phyloP scores from a whole-genome alignment of 2,888 invertebrate genomes.

The Dinocampus coccinellae region DNA sequence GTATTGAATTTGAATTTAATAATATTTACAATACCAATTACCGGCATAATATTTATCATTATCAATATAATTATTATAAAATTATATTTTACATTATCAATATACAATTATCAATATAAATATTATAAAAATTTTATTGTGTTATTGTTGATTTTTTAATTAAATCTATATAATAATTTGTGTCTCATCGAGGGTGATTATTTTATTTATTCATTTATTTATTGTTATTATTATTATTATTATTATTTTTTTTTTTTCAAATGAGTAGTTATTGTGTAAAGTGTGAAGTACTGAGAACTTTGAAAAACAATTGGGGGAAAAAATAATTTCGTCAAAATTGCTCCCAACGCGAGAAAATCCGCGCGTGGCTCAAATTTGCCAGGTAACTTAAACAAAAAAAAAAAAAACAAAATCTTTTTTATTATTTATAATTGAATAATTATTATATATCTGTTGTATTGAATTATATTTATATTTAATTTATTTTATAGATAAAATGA shows the following conservation, averaged over 20 bases:
- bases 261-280: neutral
- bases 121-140: too few species aligned
- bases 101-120: neutral
- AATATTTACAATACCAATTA: neutral
- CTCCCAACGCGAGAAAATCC: slow-evolving; percentile 55
- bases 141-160: slow-evolving; percentile 1
- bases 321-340: slow-evolving; percentile 53
- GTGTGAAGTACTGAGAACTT: slow-evolving; percentile 33
- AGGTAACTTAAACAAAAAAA: slow-evolving; percentile 48
- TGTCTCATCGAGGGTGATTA: neutral
- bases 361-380: slow-evolving; percentile 53
- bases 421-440: too few species aligned
- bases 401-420: neutral
- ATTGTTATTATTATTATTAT: too few species aligned
- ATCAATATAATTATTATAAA: too few species aligned
- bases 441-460: too few species aligned
- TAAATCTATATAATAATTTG: neutral
- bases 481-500: neutral
- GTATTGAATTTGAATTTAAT: neutral
- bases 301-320: slow-evolving; percentile 32
- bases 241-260: slow-evolving; percentile 8
- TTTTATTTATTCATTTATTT: neutral
- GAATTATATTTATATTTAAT: too few species aligned
- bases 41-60: neutral
- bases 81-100: neutral